Evolutionary conservation across 2,888 invertebrate species (phyloP), one percentile per base, ranked within the genome.

Genomic region (Iphiclides podalirius): DNA sequence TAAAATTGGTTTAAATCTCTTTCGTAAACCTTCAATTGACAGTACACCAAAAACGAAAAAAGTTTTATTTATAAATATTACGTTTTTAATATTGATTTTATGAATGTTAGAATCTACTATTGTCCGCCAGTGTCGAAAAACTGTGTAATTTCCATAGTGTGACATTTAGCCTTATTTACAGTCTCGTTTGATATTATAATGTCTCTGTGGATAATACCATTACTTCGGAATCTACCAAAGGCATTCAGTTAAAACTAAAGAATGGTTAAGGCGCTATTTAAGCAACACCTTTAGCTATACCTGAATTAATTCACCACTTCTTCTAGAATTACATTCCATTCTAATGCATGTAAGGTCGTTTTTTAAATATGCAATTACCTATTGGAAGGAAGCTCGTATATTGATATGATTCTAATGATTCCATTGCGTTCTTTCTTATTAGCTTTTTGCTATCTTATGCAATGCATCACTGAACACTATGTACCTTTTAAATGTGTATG

Each of bases 371-470:
- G 26, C 42, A 2, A 41, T 31, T 26, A 35, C 35, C 2, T 49
- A 48, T 50, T 50, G 44, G 26, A 52, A 54, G 37, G 37, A 54
- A 50, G 38, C 39, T 20, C 37, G 20, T 35, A 28, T 20, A 31
- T 47, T 62, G 65, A 70, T 67, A 57, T 65, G 60, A 61, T 61
- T 56, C 45, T 66, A 70, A 76, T 70, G 66, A 63, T 20, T 20
- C 4, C 54, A 57, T 62, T 26, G 54, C 72, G 72, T 79, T 71
- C 66, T 53, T 44, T 20, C 55, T 64, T 70, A 75, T 72, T 70
- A 71, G 68, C 70, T 74, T 69, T 65, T 72, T 72, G 46, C 55
- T 52, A 43, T 48, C 39, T 36, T 20, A 38, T 36, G 39, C 43
- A 23, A 35, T 34, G 36, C 28, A n/a, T 28, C 9, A 8, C 28